Evolutionary conservation across 1,140 invertebrate species (phyloP), one percentile per base, ranked within the genome.

Genomic region (Euschistus heros): DNA sequence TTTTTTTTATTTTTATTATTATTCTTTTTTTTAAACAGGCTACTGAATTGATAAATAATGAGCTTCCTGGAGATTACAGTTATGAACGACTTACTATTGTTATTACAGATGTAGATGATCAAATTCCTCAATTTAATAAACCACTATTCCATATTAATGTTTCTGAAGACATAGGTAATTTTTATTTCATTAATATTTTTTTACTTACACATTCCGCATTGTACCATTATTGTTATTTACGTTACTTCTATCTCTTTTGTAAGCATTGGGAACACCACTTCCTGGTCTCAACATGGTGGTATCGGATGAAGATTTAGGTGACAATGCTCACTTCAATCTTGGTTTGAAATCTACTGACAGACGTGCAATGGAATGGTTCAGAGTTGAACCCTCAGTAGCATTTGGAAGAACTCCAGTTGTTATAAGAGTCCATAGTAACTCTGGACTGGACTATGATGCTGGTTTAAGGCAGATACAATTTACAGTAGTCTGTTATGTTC

Each of bases 41-140:
- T 0, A 88, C 85, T 4, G 87, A 90, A 75, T 69, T 89, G 7
- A 85, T 88, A 46, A 84, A 88, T 69, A 82, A 84, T 22, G 82
- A 84, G 71, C 79, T 84, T 27, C 83, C 84, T 5, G 84, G 82
- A 0, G 86, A 89, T 68, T 81, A 80, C 2, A 80, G 84, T 0
- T 78, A 80, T 0, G 86, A 86, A 0, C 79, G 83, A 14, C 77
- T 93, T 0, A 88, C 87, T 0, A 84, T 94, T 27, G 85, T 92
- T 1, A 84, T 94, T 7, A 86, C 84, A 0, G 91, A 94, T 72
- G 84, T 87, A 0, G 91, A 94, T 71, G 91, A 94, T 73, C 85
- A 93, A 67, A 75, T 81, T 27, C 92, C 91, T 0, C 74, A 80
- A 50, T 95, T 95, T 70, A 88, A 86, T 69, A 76, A 81, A 66